These are phyloP conservation scores for Esox niger DNA, from an alignment of 2,113 vertebrate species.

Conservation along the genomic window DNA sequence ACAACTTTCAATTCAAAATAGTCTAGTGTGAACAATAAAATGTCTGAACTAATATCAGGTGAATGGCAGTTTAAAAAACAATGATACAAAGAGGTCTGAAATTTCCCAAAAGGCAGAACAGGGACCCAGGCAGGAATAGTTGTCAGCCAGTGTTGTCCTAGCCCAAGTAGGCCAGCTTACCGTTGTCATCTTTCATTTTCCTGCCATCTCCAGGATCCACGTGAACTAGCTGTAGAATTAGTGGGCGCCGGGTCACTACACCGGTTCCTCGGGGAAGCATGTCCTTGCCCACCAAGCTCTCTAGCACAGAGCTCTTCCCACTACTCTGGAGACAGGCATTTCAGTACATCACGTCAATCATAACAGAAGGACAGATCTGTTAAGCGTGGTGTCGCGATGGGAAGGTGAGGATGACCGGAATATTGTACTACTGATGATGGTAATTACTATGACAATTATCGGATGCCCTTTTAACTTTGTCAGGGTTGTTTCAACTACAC, in stretches of 20 bases:
- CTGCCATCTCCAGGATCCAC: constrained; percentile 85
- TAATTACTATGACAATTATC: constrained; percentile 3
- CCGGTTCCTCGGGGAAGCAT: constrained; percentile 95
- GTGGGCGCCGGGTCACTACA: constrained; percentile 90
- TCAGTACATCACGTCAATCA: not conserved
- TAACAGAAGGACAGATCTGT: not conserved
- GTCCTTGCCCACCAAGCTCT: constrained; percentile 94
- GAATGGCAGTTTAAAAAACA: too few species aligned
- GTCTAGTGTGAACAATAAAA: too few species aligned
- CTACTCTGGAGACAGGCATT: constrained; percentile 83
- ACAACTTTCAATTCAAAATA: too few species aligned
- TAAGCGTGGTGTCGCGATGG: not conserved
- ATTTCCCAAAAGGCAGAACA: too few species aligned
- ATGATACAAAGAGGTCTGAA: too few species aligned
- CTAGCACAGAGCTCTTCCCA: constrained; percentile 96
- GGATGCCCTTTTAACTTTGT: not conserved
- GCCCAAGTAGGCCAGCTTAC: constrained; percentile 57
- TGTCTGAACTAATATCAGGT: too few species aligned
- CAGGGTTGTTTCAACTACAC: too few species aligned
- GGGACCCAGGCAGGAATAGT: too few species aligned
- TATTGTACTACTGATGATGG: not conserved
- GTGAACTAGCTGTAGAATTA: constrained; percentile 94
- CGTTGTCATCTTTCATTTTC: constrained; percentile 87
- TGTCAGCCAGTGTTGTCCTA: too few species aligned
- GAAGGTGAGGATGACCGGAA: constrained; percentile 16